Evolutionary conservation across 1,140 invertebrate species (phyloP).

Genomic region (Drosophila ambigua): DNA sequence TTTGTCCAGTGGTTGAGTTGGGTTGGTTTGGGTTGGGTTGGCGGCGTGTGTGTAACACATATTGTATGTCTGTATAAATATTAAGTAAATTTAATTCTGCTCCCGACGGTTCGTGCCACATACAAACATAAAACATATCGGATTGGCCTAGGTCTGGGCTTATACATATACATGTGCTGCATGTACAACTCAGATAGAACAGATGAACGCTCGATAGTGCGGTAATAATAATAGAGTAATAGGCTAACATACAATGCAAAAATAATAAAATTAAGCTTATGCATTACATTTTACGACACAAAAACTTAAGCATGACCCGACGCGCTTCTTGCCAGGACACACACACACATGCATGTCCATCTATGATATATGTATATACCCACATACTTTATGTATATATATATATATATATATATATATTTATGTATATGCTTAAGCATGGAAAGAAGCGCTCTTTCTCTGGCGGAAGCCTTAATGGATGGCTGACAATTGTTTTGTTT

Average conservation of each 20-base stretch:
- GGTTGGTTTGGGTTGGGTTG: conserved; percentile 21
- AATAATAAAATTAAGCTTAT: conserved; percentile 73
- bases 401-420: conserved; percentile 7
- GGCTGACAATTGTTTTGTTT: conserved; percentile 64
- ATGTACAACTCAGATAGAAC: conserved; percentile 28
- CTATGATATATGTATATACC: conserved; percentile 35
- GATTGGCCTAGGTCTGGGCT: conserved; percentile 17
- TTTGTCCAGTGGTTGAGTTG: conserved; percentile 36
- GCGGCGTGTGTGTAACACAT: conserved; percentile 29
- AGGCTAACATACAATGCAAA: conserved; percentile 74
- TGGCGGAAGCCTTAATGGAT: conserved; percentile 56
- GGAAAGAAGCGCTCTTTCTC: conserved; percentile 35
- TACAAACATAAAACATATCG: conserved; percentile 41
- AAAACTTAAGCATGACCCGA: conserved; percentile 59
- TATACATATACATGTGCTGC: conserved; percentile 18
- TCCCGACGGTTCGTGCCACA: conserved; percentile 34
- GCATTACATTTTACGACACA: conserved; percentile 67
- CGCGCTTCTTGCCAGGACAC: conserved; percentile 59
- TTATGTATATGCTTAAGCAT: conserved; percentile 30
- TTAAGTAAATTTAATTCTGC: conserved; percentile 68
- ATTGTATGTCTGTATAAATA: conserved; percentile 45
- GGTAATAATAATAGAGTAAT: conserved; percentile 56
- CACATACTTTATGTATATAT: conserved; percentile 14
- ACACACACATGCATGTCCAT: conserved; percentile 29
- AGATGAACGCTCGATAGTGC: conserved; percentile 29